These are phyloP conservation scores for Platycercus adscitus DNA, from an alignment of 2,113 vertebrate species.

Conservation along the genomic window DNA sequence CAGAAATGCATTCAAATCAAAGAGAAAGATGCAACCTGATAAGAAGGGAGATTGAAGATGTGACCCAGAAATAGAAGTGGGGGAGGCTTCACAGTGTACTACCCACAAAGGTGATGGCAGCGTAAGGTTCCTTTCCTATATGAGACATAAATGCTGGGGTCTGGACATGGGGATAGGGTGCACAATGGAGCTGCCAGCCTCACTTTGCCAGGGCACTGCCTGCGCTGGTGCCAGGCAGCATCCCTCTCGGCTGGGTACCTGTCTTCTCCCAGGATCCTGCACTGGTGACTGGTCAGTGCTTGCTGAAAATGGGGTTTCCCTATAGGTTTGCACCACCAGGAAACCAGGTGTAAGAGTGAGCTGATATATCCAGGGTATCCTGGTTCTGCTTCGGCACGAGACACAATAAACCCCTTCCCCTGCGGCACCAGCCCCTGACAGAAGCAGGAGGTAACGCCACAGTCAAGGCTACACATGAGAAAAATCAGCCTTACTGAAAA, in stretches of 20 bases:
- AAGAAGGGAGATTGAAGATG: not conserved
- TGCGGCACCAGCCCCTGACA: not conserved
- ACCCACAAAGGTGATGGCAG: not conserved
- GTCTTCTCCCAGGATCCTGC: not conserved
- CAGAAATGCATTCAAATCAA: not conserved
- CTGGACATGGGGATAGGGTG: not conserved
- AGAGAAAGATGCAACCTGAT: not conserved
- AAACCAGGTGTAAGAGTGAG: not conserved
- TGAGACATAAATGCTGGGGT: not conserved
- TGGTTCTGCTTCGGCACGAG: not conserved
- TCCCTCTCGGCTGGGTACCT: not conserved
- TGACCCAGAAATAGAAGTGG: not conserved
- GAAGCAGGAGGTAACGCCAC: not conserved
- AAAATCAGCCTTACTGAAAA: not conserved
- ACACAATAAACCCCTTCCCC: not conserved
- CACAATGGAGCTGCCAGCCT: accelerated
- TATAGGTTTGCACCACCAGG: not conserved
- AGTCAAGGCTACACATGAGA: not conserved
- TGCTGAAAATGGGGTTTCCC: not conserved
- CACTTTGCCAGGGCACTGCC: not conserved
- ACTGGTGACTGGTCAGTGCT: not conserved
- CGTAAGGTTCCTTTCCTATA: accelerated
- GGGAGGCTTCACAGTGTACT: not conserved
- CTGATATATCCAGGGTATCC: not conserved
- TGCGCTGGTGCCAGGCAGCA: not conserved